Evolutionary conservation across 2,797 vertebrate species (phyloP), one percentile per base, ranked within the genome.

Genomic region (Chrosomus eos): DNA sequence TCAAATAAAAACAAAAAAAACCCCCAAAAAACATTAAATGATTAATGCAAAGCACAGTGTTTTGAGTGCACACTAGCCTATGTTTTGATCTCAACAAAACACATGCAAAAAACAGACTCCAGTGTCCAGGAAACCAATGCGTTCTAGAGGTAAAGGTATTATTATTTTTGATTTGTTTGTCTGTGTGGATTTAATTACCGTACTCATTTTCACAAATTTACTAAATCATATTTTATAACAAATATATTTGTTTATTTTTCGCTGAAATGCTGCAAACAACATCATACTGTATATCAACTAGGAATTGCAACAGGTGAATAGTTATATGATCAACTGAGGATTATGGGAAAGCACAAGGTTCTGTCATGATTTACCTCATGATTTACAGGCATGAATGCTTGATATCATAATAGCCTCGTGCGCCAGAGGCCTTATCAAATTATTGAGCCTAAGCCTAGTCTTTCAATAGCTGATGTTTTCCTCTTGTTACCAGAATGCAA

Each of bases 401-500:
- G 66, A 40, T 75, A 66, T 67, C 64, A 76, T 74, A 67, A 66
- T 62, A 23, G 80, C 64, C 16, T 76, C 16, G 1, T 43, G 78
- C 55, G 72, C 45, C 73, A 78, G 64, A 53, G 66, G n/a, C 21
- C 73, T 85, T 74, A 78, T 84, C 73, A 81, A 82, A 85, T 85
- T 81, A 71, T 77, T 81, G 58, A 64, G 40, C 66, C 43, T 78
- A 64, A 70, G 53, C 73, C n/a, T 71, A 55, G 33, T 73, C 48
- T 78, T 28, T 79, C 74, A 74, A 70, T 70, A 70, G 64, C 74
- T 84, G 51, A 84, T 68, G 70, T 45, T 72, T 85, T 58, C 70
- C 84, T 87, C 84, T 73, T 73, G 51, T 89, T 83, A 79, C 73
- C 82, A 83, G 86, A 89, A 85, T 75, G 88, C 85, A 89, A 89